These are phyloP conservation scores for Pseudocheirus occidentalis DNA, from an alignment of 2,797 vertebrate species.

Conservation along the genomic window DNA sequence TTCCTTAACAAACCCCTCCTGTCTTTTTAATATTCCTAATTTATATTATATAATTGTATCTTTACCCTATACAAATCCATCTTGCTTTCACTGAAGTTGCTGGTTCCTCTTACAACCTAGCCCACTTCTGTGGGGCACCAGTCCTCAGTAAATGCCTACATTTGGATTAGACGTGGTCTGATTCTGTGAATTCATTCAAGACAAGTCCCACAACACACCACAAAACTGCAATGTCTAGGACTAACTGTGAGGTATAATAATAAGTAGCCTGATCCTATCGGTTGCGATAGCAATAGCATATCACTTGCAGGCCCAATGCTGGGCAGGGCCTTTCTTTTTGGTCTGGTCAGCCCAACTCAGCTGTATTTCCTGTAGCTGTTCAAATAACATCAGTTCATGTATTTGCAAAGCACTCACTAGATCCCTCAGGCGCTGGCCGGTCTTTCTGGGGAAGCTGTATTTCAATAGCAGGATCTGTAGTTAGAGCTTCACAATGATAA, in stretches of 20 bases:
- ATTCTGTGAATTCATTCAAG: too few species aligned
- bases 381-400: neutral
- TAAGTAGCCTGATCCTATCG: neutral
- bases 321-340: neutral
- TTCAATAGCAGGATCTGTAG: neutral
- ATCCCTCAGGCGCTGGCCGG: neutral
- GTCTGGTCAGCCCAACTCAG: neutral
- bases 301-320: neutral
- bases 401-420: neutral
- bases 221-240: neutral
- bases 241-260: neutral
- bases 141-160: too few species aligned
- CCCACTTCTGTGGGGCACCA: too few species aligned
- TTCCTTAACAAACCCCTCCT: too few species aligned
- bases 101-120: too few species aligned
- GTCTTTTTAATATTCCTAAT: too few species aligned
- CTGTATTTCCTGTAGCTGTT: neutral
- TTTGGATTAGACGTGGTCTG: too few species aligned
- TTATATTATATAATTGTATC: too few species aligned
- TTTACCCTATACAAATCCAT: too few species aligned
- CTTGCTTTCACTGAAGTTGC: too few species aligned
- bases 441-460: neutral
- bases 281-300: neutral
- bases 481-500: neutral
- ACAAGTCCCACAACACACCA: too few species aligned